Evolutionary conservation across 2,797 vertebrate genomes (phyloP).

Genomic region (Acanthornis magna): DNA sequence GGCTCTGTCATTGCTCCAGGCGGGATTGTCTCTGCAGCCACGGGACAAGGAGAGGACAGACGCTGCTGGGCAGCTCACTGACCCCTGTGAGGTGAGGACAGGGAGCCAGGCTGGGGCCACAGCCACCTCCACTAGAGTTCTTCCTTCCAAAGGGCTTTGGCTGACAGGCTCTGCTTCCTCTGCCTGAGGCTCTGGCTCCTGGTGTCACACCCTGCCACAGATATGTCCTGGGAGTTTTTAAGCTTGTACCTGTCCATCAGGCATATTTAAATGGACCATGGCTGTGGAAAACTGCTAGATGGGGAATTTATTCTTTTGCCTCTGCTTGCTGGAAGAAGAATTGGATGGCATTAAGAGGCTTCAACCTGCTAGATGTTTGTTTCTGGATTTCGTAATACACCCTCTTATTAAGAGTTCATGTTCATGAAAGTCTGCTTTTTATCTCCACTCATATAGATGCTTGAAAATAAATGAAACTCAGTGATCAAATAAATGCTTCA

Average conservation of each 20-base stretch:
- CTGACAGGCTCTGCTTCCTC: not conserved
- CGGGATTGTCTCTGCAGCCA: not conserved
- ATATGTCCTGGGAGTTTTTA: not conserved
- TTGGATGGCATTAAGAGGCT: not conserved
- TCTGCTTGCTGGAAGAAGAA: not conserved
- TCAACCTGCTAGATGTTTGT: not conserved
- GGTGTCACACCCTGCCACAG: not conserved
- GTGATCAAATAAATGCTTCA: not conserved
- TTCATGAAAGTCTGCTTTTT: not conserved
- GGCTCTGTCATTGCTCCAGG: not conserved
- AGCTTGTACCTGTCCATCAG: not conserved
- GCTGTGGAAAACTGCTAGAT: not conserved
- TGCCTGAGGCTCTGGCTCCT: not conserved
- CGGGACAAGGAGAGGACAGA: not conserved
- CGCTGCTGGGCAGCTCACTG: not conserved
- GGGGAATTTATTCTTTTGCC: not conserved
- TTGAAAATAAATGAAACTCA: not conserved
- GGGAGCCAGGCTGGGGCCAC: not conserved
- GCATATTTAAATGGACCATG: not conserved
- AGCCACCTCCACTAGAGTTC: not conserved
- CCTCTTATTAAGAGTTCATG: not conserved
- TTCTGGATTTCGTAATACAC: not conserved
- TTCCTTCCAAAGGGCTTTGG: not conserved
- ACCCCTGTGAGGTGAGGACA: not conserved
- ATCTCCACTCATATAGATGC: not conserved